Percentiles rank a stretch among this genome's conserved stretches.
These are phyloP conservation scores for Buphagus erythrorhynchus DNA, from an alignment of 2,797 vertebrate species.

Conservation along the genomic window DNA sequence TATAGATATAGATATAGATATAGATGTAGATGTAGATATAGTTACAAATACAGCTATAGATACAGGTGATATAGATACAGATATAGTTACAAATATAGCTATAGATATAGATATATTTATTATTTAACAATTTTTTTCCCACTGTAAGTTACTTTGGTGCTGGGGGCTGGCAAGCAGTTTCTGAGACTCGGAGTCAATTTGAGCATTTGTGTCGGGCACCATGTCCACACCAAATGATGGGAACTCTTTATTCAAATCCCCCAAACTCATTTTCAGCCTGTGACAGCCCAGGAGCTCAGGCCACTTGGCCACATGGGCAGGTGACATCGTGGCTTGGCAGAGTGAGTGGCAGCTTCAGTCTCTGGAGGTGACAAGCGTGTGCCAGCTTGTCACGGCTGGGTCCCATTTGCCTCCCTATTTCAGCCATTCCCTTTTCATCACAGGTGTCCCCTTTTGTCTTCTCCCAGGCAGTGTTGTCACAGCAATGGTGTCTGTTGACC, in stretches of 20 bases:
- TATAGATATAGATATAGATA: neutral
- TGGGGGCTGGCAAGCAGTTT: neutral
- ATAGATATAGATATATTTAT: neutral
- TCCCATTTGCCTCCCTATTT: neutral
- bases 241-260: neutral
- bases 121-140: neutral
- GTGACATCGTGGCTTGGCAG: neutral
- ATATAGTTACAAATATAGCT: neutral
- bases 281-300: neutral
- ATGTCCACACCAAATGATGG: neutral
- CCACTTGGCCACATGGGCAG: neutral
- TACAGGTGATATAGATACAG: neutral
- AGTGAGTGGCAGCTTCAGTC: neutral
- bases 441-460: constrained; percentile 31
- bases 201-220: neutral
- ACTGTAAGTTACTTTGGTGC: neutral
- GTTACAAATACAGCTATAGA: too few species aligned
- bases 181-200: neutral
- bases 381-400: neutral
- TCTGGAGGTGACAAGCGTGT: neutral
- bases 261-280: neutral
- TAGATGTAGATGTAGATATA: too few species aligned
- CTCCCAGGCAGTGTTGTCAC: constrained; percentile 38
- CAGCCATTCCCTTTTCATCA: neutral
- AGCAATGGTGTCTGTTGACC: constrained; percentile 49